phyloP scores from a whole-genome alignment of 2,888 invertebrate species.

The Ellobium chinense region DNA sequence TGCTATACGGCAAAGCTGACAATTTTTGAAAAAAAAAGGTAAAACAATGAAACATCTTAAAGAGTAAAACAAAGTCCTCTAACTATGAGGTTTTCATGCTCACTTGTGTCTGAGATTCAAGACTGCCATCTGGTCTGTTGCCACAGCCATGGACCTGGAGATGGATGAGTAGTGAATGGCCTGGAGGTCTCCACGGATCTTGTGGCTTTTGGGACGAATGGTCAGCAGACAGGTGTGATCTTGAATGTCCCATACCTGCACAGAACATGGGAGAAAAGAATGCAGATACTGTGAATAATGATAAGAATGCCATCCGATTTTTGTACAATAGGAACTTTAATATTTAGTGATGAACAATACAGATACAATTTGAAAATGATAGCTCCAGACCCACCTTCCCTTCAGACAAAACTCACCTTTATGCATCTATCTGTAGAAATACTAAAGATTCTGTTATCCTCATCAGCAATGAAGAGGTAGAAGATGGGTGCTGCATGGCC shows the following conservation, averaged over 20 bases:
- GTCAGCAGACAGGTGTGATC: slow-evolving; percentile 78
- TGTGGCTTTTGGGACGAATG: slow-evolving; percentile 78
- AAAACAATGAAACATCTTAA: too few relatives aligned
- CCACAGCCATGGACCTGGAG: slow-evolving; percentile 75
- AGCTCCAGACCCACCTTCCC: too few relatives aligned
- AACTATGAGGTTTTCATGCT: too few relatives aligned
- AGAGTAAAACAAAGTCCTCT: too few relatives aligned
- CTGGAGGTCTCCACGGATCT: slow-evolving; percentile 78
- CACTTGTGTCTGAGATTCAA: slow-evolving; percentile 76
- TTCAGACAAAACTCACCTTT: too few relatives aligned
- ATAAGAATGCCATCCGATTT: neutral
- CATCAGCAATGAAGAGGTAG: slow-evolving; percentile 77
- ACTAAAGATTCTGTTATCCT: slow-evolving; percentile 78
- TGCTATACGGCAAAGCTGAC: too few relatives aligned
- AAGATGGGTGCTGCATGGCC: slow-evolving; percentile 79
- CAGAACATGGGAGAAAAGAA: neutral
- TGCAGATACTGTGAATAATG: neutral
- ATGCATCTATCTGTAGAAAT: slow-evolving; percentile 78
- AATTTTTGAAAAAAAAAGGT: too few relatives aligned
- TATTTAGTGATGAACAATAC: neutral
- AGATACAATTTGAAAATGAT: too few relatives aligned
- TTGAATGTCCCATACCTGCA: slow-evolving; percentile 78
- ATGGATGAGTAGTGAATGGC: slow-evolving; percentile 77
- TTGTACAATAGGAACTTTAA: too few relatives aligned
- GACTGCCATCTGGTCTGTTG: slow-evolving; percentile 78